These are phyloP conservation scores for Scolopax rusticola DNA, from an alignment of 2,797 vertebrate species.

Conservation along the genomic window DNA sequence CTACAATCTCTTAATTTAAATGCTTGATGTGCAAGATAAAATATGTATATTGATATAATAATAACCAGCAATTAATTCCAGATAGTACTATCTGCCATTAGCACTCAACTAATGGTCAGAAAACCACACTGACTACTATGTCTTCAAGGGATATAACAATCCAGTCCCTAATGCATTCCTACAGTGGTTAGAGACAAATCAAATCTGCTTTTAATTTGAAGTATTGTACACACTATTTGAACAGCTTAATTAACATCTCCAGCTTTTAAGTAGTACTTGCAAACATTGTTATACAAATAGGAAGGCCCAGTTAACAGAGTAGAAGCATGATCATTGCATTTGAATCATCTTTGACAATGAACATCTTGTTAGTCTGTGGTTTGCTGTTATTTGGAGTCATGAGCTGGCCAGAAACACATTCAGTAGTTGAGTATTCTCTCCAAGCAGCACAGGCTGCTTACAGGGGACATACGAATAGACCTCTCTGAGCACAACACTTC, in stretches of 20 bases:
- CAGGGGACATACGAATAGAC: neutral
- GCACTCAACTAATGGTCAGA: neutral
- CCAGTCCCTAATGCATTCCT: neutral
- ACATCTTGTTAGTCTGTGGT: neutral
- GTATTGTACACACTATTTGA: neutral
- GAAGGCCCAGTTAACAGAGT: neutral
- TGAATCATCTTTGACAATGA: neutral
- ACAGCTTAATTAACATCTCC: slow-evolving; percentile 11
- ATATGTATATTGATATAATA: neutral
- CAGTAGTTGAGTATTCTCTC: neutral
- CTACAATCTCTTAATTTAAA: neutral
- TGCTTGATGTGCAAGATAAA: neutral
- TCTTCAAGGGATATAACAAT: neutral
- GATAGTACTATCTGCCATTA: neutral
- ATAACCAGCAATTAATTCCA: neutral
- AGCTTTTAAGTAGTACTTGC: neutral
- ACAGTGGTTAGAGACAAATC: neutral
- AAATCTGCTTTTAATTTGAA: slow-evolving; percentile 40
- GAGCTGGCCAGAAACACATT: neutral
- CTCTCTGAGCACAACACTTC: neutral
- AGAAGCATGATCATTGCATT: neutral
- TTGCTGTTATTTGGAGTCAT: neutral
- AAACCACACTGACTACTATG: neutral
- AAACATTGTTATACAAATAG: neutral
- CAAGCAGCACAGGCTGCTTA: neutral